Base-by-base conservation (phyloP, 2,888 invertebrate genomes). In the Trichogramma dendrolimi region DNA sequence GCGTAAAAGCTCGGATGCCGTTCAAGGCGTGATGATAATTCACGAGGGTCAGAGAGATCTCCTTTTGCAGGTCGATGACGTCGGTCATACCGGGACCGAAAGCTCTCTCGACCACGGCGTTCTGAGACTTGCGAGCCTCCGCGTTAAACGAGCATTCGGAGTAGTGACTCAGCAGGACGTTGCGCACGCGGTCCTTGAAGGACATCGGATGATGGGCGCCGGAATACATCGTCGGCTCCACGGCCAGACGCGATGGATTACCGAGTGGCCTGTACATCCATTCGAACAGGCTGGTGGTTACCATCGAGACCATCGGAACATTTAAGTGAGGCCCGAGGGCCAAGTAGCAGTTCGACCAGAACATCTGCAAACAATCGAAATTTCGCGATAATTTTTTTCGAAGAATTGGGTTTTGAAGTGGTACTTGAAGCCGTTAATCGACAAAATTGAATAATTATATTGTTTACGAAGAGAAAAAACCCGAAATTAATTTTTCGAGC, bases 271-370 rank as follows among this genome's bases (percentile, higher is more conserved):
- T 54, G 55, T 69, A 44, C 10, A 65, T 40, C 69, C 66, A 69
- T 0, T 69, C 56, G 39, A 58, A 59, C 6, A 66, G 58, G 4
- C 61, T 41, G 2, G 60, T 41, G 0, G 71, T 60, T 1, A 60
- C 10, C 0, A 64, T 43, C 5, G 60, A 58, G 11, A 69, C 61
- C 6, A 68, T 60, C 1, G 71, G 71, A 4, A 66, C 61, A 1
- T 72, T 71, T 27, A 71, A 41, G 5, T 67, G 61, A 6, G 62
- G 62, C 1, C 72, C 75, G 40, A 73, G 67, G 5, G 69, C 73
- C 4, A 72, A 44, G 49, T 67, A 72, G 55, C 73, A 73, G 8
- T 58, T 40, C 1, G 71, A 60, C 0, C 60, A 56, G 11, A 73
- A 67, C 64, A 60, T 42, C 66, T 66, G 46, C 57, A 67, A 48